Conservation (phyloP, 2,113 vertebrate species). For the Sylvicapra grimmia region DNA sequence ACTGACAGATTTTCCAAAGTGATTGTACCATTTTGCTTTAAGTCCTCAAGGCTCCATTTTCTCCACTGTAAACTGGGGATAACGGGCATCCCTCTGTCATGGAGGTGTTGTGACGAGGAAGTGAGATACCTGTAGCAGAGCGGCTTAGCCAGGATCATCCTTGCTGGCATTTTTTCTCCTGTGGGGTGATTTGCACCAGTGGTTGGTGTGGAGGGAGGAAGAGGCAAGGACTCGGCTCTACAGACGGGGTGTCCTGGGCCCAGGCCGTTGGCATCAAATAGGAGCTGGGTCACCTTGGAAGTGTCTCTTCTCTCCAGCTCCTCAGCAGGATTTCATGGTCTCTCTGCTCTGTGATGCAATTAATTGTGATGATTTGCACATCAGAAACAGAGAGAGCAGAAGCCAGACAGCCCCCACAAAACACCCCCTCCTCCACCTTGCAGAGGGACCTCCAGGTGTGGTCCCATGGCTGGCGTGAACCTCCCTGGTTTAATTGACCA, state of each 20-base stretch:
- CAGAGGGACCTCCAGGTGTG: neutral
- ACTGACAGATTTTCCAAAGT: neutral
- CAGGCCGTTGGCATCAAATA: neutral
- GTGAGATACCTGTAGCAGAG: neutral
- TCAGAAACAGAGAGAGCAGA: neutral
- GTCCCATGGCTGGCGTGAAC: fast-evolving
- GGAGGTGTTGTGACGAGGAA: neutral
- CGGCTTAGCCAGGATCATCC: neutral
- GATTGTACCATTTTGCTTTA: neutral
- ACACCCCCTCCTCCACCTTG: neutral
- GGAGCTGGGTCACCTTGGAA: neutral
- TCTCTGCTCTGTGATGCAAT: neutral
- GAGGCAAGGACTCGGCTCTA: neutral
- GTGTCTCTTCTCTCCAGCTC: neutral
- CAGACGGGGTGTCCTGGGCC: fast-evolving
- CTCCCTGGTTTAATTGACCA: neutral
- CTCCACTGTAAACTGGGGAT: neutral
- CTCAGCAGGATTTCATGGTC: neutral
- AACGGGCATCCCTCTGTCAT: fast-evolving
- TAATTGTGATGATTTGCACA: neutral
- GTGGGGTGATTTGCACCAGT: neutral
- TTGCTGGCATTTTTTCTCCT: neutral
- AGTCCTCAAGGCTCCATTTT: neutral
- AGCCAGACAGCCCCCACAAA: neutral
- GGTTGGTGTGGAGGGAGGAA: neutral